Conservation (phyloP, 2,797 vertebrate species). For the Dermochelys coriacea region DNA sequence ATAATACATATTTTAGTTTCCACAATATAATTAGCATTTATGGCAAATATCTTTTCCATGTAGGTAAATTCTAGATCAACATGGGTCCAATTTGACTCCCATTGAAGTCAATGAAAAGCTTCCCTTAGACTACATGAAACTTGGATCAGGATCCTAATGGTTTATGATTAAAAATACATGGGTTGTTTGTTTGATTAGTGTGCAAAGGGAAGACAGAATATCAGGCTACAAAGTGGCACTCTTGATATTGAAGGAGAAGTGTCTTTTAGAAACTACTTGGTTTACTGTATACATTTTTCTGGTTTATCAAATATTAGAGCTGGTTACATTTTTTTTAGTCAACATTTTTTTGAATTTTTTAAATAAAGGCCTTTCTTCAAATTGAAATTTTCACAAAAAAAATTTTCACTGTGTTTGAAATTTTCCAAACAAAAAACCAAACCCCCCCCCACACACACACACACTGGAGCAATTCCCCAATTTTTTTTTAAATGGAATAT, state of each 20-base stretch:
- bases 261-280: neutral
- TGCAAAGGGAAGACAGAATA: neutral
- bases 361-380: neutral
- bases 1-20: neutral
- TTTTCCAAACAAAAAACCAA: neutral
- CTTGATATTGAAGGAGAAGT: neutral
- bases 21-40: neutral
- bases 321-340: neutral
- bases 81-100: neutral
- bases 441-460: too few relatives aligned
- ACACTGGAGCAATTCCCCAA: neutral
- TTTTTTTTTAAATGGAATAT: neutral
- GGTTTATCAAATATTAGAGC: neutral
- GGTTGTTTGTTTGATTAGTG: neutral
- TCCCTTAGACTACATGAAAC: neutral
- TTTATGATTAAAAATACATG: neutral
- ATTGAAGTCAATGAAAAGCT: neutral
- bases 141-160: neutral
- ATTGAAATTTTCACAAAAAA: neutral
- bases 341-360: neutral
- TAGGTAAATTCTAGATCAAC: neutral
- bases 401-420: neutral
- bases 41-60: neutral
- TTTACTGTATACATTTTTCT: neutral
- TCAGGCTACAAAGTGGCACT: neutral